Percentiles rank a stretch among this genome's conserved stretches.
Conservation (phyloP, 2,113 vertebrate species). For the Apteryx mantelli region DNA sequence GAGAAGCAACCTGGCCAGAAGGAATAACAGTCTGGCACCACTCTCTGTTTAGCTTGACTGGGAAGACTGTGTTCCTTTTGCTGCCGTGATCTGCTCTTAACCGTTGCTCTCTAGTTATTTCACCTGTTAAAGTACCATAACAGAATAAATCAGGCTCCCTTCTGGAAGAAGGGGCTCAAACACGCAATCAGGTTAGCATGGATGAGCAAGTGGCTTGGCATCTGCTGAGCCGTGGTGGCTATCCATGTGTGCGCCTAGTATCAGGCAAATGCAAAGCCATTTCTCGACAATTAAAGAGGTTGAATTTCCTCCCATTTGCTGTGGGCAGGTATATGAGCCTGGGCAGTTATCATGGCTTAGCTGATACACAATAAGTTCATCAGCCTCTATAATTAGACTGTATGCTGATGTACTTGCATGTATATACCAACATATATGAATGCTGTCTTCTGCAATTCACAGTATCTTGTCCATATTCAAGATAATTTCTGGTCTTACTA, state of each 20-base stretch:
- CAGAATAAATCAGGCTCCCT: neutral
- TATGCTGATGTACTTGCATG: neutral
- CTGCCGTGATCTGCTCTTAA: neutral
- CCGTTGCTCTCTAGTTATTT: neutral
- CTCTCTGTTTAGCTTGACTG: neutral
- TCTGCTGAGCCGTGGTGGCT: neutral
- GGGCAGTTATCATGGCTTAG: neutral
- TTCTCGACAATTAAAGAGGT: neutral
- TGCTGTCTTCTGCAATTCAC: neutral
- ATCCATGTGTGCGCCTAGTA: neutral
- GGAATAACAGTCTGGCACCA: neutral
- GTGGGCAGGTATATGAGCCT: neutral
- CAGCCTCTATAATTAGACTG: neutral
- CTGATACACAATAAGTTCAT: neutral
- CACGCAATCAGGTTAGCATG: neutral
- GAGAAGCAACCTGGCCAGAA: neutral
- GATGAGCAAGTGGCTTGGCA: neutral
- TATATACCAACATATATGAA: neutral
- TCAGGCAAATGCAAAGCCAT: rapidly evolving
- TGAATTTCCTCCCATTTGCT: neutral
- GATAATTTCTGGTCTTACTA: neutral
- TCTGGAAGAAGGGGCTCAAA: neutral
- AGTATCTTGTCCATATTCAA: neutral
- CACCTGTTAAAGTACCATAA: neutral
- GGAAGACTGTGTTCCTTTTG: neutral